Evolutionary conservation across 2,888 invertebrate genomes (phyloP).

Genomic region (Spatulosminthurus flaviceps): DNA sequence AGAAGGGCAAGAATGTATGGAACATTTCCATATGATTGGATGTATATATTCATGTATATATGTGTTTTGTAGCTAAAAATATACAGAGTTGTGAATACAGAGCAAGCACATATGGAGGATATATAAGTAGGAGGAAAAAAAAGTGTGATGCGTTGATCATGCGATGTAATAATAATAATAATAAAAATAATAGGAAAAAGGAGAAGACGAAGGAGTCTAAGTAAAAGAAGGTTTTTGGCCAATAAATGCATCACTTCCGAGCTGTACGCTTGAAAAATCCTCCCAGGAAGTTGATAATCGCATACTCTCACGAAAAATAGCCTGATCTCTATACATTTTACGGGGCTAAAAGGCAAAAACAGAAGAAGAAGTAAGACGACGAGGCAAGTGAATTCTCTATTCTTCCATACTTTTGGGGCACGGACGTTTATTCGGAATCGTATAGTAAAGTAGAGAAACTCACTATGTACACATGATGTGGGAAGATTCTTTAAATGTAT

Average conservation of each 20-base stretch:
- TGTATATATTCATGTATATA: background rate
- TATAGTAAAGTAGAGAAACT: no score
- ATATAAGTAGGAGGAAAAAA: constrained; percentile 4
- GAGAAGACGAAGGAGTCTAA: constrained; percentile 25
- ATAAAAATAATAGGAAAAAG: constrained; percentile 44
- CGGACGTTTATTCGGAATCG: no score
- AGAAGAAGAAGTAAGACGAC: constrained; percentile 12
- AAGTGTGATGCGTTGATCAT: constrained; percentile 54
- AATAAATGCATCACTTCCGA: constrained; percentile 64
- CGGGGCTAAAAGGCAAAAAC: constrained; percentile 57
- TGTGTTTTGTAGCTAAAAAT: no score
- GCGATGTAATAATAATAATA: constrained; percentile 50
- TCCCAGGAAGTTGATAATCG: constrained; percentile 64
- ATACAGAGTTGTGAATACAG: background rate
- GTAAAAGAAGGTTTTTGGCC: constrained; percentile 60
- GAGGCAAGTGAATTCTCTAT: no score
- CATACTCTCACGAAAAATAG: constrained; percentile 63
- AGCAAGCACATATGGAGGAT: background rate
- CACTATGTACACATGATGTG: background rate
- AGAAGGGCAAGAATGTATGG: background rate
- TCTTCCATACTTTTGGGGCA: no score
- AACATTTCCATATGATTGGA: background rate
- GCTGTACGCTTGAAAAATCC: constrained; percentile 64
- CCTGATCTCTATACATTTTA: constrained; percentile 63
- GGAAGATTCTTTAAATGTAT: constrained; percentile 1